Evolutionary conservation across 2,113 vertebrate species (phyloP).

Genomic region (Crotalus tigris): DNA sequence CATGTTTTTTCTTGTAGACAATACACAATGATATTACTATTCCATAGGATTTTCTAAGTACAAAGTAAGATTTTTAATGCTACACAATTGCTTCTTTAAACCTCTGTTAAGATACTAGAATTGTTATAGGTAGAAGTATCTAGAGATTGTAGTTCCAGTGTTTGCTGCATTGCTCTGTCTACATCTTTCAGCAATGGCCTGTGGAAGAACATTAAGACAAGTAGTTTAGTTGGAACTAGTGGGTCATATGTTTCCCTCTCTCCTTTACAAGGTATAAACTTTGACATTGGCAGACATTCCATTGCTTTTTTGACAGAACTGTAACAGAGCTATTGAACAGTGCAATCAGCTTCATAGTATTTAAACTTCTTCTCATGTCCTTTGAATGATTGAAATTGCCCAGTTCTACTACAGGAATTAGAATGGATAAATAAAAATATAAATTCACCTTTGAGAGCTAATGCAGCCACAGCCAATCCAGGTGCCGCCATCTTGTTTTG

Average conservation of each 20-base stretch:
- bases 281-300: not conserved
- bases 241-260: not conserved
- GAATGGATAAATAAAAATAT: not conserved
- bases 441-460: not conserved
- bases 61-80: not conserved
- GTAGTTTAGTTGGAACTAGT: not conserved
- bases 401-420: not conserved
- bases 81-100: not conserved
- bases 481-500: no score
- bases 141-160: not conserved
- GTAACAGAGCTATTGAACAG: not conserved
- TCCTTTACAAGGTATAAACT: not conserved
- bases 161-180: not conserved
- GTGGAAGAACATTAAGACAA: not conserved
- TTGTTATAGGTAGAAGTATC: no score
- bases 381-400: not conserved
- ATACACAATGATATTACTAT: not conserved
- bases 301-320: not conserved
- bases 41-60: not conserved
- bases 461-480: no score
- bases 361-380: not conserved
- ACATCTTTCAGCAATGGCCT: not conserved
- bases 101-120: not conserved
- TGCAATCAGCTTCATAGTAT: not conserved
- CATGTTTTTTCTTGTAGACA: not conserved